Base-by-base conservation (phyloP, 2,888 invertebrate genomes). In the Plusia festucae region DNA sequence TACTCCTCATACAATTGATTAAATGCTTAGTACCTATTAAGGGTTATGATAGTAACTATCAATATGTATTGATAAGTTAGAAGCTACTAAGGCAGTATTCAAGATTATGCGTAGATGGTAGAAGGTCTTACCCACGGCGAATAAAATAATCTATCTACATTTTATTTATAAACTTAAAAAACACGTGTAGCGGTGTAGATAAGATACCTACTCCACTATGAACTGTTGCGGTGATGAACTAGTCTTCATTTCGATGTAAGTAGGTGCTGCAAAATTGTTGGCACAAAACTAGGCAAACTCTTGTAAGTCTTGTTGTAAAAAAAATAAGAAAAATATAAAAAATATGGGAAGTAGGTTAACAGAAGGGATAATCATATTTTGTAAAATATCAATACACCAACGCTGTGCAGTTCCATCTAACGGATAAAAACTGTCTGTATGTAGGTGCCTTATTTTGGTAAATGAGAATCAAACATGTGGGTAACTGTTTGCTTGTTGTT, bases 151-250 rank as follows among this genome's bases (percentile, higher is more conserved):
- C 15, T 13, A 30, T 34, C 13, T 2, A 4, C 0, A 15, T 15
- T 1, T 40, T 15, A n/a, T n/a, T n/a, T 6, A 40, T 40, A n/a
- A 40, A n/a, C 3, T 40, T 40, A n/a, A 40, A 13, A 9, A 40
- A n/a, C 40, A 40, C 40, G n/a, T 40, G 40, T 34, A 15, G 13
- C n/a, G n/a, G n/a, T n/a, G 34, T 40, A n/a, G 40, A 40, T 40
- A 40, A 40, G 40, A 40, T 15, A n/a, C n/a, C 1, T 1, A n/a
- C n/a, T 1, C 5, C 15, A 34, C 15, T 44, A 60, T 70, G n/a
- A 60, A 40, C 18, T 70, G 4, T 5, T 40, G 40, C n/a, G n/a
- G 40, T n/a, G 40, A n/a, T 0, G n/a, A 40, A n/a, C n/a, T n/a
- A 40, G 5, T 0, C 30, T 30, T 30, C 40, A 40, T 5, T 40